These are phyloP conservation scores for Psettodes erumei DNA, from an alignment of 2,113 vertebrate genomes.

Conservation along the genomic window DNA sequence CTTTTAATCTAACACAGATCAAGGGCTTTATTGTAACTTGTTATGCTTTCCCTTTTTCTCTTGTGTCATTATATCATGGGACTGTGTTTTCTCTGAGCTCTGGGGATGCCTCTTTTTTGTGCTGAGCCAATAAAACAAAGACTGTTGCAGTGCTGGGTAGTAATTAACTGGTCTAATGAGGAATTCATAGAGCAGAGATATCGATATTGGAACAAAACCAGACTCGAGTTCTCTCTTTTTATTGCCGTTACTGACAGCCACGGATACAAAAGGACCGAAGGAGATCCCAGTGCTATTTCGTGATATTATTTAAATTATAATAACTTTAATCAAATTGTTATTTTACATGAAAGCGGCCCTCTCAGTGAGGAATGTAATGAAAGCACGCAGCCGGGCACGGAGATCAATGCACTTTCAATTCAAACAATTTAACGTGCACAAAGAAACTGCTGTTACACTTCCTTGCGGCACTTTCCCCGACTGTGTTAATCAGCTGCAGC, in stretches of 20 bases:
- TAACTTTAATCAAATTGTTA: slow-evolving; percentile 13
- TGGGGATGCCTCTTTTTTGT: slow-evolving; percentile 46
- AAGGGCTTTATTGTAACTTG: slow-evolving; percentile 27
- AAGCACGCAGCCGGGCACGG: background rate
- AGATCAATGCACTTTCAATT: background rate
- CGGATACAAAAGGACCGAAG: slow-evolving; percentile 28
- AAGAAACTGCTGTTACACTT: slow-evolving; percentile 21
- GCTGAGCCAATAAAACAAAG: slow-evolving; percentile 55
- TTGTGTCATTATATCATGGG: slow-evolving; percentile 32
- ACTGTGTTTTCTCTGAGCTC: slow-evolving; percentile 40
- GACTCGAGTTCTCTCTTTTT: slow-evolving; percentile 25
- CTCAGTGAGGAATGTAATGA: slow-evolving; percentile 14
- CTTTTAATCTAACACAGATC: slow-evolving; percentile 38
- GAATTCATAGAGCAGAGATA: slow-evolving; percentile 38
- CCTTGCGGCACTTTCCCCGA: background rate
- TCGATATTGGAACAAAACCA: slow-evolving; percentile 41
- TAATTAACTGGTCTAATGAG: slow-evolving; percentile 65
- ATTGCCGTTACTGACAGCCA: slow-evolving; percentile 23
- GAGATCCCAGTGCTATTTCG: slow-evolving; percentile 26
- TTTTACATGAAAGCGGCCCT: slow-evolving; percentile 11
- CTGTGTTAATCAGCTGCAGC: slow-evolving; percentile 8
- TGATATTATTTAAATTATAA: slow-evolving; percentile 12
- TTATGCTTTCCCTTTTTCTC: slow-evolving; percentile 4
- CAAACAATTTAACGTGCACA: slow-evolving; percentile 29
- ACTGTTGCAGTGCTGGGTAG: slow-evolving; percentile 9